phyloP scores from a whole-genome alignment of 2,113 vertebrate genomes.

The Corythaixoides concolor region DNA sequence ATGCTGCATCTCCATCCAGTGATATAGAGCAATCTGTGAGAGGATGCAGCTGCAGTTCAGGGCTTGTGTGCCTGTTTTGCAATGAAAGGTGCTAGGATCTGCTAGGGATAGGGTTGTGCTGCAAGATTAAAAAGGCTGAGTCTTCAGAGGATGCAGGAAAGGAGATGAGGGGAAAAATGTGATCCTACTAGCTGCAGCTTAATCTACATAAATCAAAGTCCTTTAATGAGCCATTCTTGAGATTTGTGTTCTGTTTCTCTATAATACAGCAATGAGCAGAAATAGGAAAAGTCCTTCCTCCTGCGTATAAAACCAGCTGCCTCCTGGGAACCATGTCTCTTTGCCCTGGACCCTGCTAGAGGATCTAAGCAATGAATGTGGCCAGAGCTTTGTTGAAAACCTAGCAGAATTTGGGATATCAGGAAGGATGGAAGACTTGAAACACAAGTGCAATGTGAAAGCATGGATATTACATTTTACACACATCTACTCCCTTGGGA shows the following conservation, averaged over 20 bases:
- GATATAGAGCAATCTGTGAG: not conserved
- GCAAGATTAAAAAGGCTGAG: not conserved
- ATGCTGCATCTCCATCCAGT: accelerated
- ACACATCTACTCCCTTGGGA: not conserved
- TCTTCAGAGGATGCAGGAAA: not conserved
- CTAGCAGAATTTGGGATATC: not conserved
- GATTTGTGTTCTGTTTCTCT: not conserved
- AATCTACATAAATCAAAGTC: not conserved
- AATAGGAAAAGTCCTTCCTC: not conserved
- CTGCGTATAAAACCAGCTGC: accelerated
- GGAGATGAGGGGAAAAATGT: not conserved
- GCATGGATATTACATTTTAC: not conserved
- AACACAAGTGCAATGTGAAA: not conserved
- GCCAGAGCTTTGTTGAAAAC: not conserved
- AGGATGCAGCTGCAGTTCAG: not conserved
- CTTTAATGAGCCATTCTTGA: not conserved
- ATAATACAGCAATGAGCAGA: not conserved
- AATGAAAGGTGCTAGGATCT: not conserved
- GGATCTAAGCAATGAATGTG: not conserved
- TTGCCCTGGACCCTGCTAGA: not conserved
- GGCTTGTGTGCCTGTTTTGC: not conserved
- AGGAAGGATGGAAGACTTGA: not conserved
- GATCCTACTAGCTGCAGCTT: not conserved
- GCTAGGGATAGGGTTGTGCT: not conserved
- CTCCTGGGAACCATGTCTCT: not conserved